Evolutionary conservation across 2,113 vertebrate species (phyloP).

Genomic region (Barbus barbus): DNA sequence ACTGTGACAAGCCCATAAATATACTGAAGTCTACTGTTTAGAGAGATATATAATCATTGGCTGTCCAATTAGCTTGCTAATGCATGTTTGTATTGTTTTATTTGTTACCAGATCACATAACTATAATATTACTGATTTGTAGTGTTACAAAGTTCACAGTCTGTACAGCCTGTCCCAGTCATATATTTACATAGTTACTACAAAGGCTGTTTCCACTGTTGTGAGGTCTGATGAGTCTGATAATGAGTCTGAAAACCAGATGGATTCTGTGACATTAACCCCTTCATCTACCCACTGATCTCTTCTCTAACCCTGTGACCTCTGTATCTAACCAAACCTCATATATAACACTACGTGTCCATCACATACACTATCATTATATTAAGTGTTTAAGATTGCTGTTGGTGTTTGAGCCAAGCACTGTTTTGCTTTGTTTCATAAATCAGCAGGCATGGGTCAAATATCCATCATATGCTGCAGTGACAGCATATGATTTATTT

Average conservation of each 20-base stretch:
- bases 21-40: background rate
- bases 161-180: no score
- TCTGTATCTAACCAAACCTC: constrained; percentile 1
- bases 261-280: constrained; percentile 2
- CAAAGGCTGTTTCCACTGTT: constrained; percentile 31
- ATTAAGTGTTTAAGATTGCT: background rate
- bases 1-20: background rate
- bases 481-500: background rate
- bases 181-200: background rate
- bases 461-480: background rate
- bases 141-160: no score
- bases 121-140: background rate
- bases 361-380: background rate
- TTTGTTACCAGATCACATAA: background rate
- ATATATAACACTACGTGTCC: background rate
- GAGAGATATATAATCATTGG: background rate
- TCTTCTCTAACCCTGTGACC: background rate
- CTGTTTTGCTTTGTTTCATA: background rate
- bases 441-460: no score
- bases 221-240: constrained; percentile 20
- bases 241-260: background rate
- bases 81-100: background rate
- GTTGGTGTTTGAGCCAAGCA: constrained; percentile 5
- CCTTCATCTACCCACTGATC: constrained; percentile 5
- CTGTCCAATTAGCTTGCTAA: background rate